These are phyloP conservation scores for Petrocephalus schoutedeni DNA, from an alignment of 2,797 vertebrate genomes.

Conservation along the genomic window DNA sequence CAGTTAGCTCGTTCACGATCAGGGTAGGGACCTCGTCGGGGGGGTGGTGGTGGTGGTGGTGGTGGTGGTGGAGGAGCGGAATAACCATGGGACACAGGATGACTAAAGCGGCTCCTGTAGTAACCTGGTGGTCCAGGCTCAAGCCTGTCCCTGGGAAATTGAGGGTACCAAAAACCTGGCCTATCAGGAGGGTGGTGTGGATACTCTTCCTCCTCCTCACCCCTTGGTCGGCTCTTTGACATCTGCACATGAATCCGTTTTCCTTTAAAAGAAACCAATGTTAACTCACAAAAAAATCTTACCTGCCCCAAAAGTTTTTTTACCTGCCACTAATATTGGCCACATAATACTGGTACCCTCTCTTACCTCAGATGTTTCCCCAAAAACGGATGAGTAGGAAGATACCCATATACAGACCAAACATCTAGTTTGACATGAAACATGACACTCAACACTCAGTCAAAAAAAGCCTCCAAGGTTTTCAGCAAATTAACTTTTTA, in stretches of 20 bases:
- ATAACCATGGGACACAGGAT: slow-evolving; percentile 40
- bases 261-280: slow-evolving; percentile 62
- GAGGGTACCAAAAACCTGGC: slow-evolving; percentile 58
- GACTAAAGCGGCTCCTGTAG: slow-evolving; percentile 51
- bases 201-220: slow-evolving; percentile 71
- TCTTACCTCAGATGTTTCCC: neutral
- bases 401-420: neutral
- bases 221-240: slow-evolving; percentile 85
- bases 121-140: slow-evolving; percentile 49
- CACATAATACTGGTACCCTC: neutral
- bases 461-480: neutral
- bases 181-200: slow-evolving; percentile 54
- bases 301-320: slow-evolving; percentile 19
- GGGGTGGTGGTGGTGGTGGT: slow-evolving; percentile 56
- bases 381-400: neutral
- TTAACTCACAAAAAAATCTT: slow-evolving; percentile 21
- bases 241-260: slow-evolving; percentile 91
- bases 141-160: slow-evolving; percentile 49
- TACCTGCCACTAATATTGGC: neutral
- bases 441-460: neutral
- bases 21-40: slow-evolving; percentile 51
- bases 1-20: slow-evolving; percentile 59
- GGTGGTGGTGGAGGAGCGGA: slow-evolving; percentile 52
- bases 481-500: neutral
- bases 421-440: slow-evolving; percentile 3